These are phyloP conservation scores for Presbytis comata DNA, from an alignment of 2,797 vertebrate species.

Conservation along the genomic window DNA sequence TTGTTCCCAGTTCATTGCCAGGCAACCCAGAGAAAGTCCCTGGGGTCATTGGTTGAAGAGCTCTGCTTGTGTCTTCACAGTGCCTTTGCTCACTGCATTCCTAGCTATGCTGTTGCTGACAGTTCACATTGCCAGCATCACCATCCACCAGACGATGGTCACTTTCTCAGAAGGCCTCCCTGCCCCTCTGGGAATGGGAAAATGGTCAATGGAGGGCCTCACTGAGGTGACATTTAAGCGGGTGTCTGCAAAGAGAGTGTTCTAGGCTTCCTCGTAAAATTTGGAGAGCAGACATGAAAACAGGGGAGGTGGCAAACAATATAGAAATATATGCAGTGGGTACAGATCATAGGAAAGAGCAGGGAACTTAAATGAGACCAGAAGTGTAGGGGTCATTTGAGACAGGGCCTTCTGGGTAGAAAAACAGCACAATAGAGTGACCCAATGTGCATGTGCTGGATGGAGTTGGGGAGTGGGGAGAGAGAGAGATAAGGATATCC, in stretches of 20 bases:
- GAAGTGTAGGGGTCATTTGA: neutral
- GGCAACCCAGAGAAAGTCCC: conserved; percentile 54
- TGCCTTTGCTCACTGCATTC: neutral
- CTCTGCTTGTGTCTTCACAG: neutral
- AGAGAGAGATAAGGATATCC: neutral
- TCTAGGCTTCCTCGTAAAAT: neutral
- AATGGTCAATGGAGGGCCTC: neutral
- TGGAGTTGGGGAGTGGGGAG: neutral
- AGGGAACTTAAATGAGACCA: neutral
- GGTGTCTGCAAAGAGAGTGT: neutral
- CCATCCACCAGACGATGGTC: accelerated
- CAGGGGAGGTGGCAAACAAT: neutral
- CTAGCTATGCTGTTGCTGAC: neutral
- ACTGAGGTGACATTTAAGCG: neutral
- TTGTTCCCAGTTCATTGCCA: neutral
- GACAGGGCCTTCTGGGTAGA: neutral
- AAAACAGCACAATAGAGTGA: neutral
- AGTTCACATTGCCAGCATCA: accelerated
- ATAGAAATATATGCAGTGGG: neutral
- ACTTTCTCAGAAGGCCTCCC: no score
- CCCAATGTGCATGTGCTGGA: neutral
- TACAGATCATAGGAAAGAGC: neutral
- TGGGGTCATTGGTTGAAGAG: neutral
- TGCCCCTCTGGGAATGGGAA: neutral
- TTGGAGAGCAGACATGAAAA: neutral